phyloP scores from a whole-genome alignment of 2,113 vertebrate genomes.

The Psammodynastes pulverulentus region DNA sequence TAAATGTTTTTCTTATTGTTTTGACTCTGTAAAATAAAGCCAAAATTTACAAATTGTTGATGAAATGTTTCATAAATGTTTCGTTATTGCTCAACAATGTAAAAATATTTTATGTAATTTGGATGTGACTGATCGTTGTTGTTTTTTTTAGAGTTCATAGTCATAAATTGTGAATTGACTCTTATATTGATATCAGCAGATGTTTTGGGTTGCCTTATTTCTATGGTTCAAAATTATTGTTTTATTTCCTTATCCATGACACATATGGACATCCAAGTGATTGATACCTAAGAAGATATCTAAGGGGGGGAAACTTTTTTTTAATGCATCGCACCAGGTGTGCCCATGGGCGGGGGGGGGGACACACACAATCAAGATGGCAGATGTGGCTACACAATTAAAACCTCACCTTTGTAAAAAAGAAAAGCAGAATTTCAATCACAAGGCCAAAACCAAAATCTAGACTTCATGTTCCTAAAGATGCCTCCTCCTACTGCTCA shows the following conservation, averaged over 20 bases:
- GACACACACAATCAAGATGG: not conserved
- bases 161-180: slow-evolving; percentile 15
- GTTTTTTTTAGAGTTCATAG: not conserved
- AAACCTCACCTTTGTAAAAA: slow-evolving; percentile 6
- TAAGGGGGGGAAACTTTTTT: not conserved
- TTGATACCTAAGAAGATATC: not conserved
- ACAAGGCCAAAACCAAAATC: not conserved
- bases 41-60: slow-evolving; percentile 36
- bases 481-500: not conserved
- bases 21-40: slow-evolving; percentile 45
- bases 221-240: not conserved
- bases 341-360: not conserved
- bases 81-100: not conserved
- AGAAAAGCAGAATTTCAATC: not conserved
- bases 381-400: not conserved
- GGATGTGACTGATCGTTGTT: not conserved
- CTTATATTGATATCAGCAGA: not conserved
- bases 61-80: slow-evolving; percentile 41
- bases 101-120: slow-evolving; percentile 18
- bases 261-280: slow-evolving; percentile 31
- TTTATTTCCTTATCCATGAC: slow-evolving; percentile 39
- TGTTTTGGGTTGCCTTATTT: not conserved
- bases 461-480: not conserved
- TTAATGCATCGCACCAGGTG: not conserved
- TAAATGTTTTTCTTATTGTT: slow-evolving; percentile 26